Evolutionary conservation across 2,797 vertebrate genomes (phyloP).

Genomic region (Acomys russatus): DNA sequence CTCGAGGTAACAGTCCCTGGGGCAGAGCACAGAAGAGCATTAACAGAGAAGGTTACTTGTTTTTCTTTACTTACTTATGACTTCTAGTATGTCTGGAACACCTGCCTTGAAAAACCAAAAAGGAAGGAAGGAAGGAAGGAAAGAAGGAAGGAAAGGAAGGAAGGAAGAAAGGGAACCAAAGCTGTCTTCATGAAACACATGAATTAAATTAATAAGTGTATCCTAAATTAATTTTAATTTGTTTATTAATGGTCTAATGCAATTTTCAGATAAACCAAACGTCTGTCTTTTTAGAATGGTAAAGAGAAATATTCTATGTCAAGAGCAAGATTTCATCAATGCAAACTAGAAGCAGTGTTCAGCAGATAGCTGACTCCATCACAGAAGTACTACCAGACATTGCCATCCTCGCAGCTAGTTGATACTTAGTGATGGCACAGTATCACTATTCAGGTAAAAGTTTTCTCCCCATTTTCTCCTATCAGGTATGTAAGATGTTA

Average conservation of each 20-base stretch:
- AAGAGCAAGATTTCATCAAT: conserved; percentile 40
- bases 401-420: not conserved
- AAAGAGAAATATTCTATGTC: conserved; percentile 1
- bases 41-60: not conserved
- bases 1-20: conserved; percentile 96
- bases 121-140: not conserved
- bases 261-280: conserved; percentile 14
- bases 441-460: conserved; percentile 24
- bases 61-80: conserved; percentile 34
- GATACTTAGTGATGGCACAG: not conserved
- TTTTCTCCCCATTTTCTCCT: not conserved
- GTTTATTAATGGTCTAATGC: not conserved
- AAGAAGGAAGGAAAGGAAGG: not conserved
- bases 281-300: not conserved
- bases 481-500: not conserved
- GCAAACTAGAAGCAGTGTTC: conserved; percentile 33
- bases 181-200: conserved; percentile 28
- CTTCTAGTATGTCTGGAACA: not conserved
- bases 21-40: conserved; percentile 37
- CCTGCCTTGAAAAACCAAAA: not conserved
- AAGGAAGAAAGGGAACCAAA: not conserved
- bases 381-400: conserved; percentile 2
- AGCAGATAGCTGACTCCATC: not conserved
- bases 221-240: conserved; percentile 41
- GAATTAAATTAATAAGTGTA: not conserved